Percentiles rank a stretch among this genome's conserved stretches.
Evolutionary conservation across 2,797 vertebrate genomes (phyloP).

Genomic region (Leuciscus waleckii): DNA sequence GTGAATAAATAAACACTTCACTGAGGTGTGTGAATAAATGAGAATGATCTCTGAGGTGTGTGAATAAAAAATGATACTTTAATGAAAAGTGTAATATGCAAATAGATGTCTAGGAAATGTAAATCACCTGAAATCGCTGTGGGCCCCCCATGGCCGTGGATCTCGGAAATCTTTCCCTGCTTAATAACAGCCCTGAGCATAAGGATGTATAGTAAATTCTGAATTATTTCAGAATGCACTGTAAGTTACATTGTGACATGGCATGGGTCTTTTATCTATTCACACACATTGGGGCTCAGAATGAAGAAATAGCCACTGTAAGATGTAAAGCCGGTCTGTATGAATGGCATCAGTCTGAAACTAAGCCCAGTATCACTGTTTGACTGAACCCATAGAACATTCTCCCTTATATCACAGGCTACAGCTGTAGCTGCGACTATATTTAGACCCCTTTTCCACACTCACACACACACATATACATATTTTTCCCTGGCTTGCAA

Average conservation of each 20-base stretch:
- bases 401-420: conserved; percentile 30
- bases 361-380: conserved; percentile 22
- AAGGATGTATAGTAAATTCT: background rate
- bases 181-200: background rate
- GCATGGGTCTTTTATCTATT: background rate
- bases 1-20: background rate
- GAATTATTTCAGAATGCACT: background rate
- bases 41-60: background rate
- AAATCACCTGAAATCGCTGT: background rate
- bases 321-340: background rate
- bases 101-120: background rate
- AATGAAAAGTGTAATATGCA: background rate
- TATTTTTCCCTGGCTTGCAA: conserved; percentile 43
- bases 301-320: background rate
- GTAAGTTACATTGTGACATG: background rate
- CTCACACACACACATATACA: conserved; percentile 33
- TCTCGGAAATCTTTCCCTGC: background rate
- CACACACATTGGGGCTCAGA: background rate
- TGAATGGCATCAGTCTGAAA: conserved; percentile 15
- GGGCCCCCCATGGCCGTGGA: background rate
- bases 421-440: conserved; percentile 44
- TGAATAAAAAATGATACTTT: background rate
- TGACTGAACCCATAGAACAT: conserved; percentile 33
- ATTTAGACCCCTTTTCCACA: conserved; percentile 47
- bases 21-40: background rate